These are phyloP conservation scores for Anas platyrhynchos DNA, from an alignment of 2,113 vertebrate genomes.

Conservation along the genomic window DNA sequence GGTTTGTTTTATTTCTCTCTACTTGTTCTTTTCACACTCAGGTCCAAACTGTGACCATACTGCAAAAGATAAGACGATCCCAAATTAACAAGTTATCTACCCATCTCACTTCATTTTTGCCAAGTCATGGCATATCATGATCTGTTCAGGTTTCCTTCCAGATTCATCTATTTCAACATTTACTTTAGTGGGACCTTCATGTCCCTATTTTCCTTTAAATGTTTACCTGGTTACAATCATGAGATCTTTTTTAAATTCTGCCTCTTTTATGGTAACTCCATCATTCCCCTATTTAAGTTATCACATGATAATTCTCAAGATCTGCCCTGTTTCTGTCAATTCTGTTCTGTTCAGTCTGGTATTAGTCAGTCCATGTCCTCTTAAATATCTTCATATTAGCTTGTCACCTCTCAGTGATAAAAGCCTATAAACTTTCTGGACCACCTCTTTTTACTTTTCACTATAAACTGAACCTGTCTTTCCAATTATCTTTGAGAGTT, in stretches of 20 bases:
- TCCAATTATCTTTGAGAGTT: not conserved
- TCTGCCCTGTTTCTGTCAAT: constrained; percentile 32
- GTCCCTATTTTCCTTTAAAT: not conserved
- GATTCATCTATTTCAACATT: not conserved
- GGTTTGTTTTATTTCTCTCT: not conserved
- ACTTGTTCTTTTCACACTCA: not conserved
- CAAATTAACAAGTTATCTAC: not conserved
- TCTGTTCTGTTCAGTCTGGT: not conserved
- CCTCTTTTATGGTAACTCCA: not conserved
- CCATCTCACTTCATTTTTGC: not conserved
- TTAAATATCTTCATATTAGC: constrained; percentile 4
- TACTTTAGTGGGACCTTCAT: not conserved
- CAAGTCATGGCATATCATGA: not conserved
- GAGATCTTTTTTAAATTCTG: not conserved
- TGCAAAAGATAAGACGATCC: not conserved
- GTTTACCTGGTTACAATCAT: not conserved
- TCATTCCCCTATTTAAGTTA: not conserved
- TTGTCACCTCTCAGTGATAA: not conserved
- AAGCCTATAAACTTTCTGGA: constrained; percentile 13
- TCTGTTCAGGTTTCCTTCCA: not conserved
- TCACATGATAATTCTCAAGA: constrained; percentile 24
- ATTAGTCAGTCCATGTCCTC: not conserved
- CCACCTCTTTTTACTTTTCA: not conserved
- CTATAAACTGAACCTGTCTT: not conserved
- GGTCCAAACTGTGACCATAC: not conserved